Evolutionary conservation across 2,113 vertebrate species (phyloP).

Genomic region (Coptodon bakossiorum): DNA sequence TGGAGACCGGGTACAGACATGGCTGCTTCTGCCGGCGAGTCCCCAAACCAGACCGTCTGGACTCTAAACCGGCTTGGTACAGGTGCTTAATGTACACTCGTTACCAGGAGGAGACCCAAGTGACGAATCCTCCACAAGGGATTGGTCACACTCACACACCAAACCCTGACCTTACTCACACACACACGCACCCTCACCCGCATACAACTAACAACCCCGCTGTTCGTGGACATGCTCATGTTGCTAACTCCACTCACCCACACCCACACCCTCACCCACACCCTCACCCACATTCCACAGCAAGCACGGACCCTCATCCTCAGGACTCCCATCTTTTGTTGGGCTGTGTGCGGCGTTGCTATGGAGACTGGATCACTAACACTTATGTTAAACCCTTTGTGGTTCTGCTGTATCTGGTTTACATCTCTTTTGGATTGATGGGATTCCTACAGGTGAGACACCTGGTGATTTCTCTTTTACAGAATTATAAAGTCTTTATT

Average conservation of each 20-base stretch:
- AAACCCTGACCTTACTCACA: background rate
- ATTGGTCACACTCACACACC: background rate
- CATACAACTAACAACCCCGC: background rate
- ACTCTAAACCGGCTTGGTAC: slow-evolving; percentile 95
- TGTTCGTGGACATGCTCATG: background rate
- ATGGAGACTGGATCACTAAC: slow-evolving; percentile 99
- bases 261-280: background rate
- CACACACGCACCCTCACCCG: background rate
- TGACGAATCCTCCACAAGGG: slow-evolving; percentile 1
- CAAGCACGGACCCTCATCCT: slow-evolving; percentile 78
- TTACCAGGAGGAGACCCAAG: slow-evolving; percentile 83
- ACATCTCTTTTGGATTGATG: slow-evolving; percentile 99
- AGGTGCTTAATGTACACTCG: slow-evolving; percentile 93
- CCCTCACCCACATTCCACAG: background rate
- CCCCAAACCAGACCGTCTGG: slow-evolving; percentile 89
- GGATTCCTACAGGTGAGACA: slow-evolving; percentile 93
- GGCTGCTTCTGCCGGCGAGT: slow-evolving; percentile 96
- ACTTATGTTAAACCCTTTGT: slow-evolving; percentile 99
- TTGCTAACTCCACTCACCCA: slow-evolving; percentile 15
- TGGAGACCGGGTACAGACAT: slow-evolving; percentile 98
- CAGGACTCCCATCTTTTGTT: slow-evolving; percentile 94
- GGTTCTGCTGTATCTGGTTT: slow-evolving; percentile 98
- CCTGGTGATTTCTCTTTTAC: background rate
- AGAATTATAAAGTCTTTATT: background rate
- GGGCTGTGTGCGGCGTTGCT: slow-evolving; percentile 94